Evolutionary conservation across 2,113 vertebrate species (phyloP).

Genomic region (Seriola dumerili): DNA sequence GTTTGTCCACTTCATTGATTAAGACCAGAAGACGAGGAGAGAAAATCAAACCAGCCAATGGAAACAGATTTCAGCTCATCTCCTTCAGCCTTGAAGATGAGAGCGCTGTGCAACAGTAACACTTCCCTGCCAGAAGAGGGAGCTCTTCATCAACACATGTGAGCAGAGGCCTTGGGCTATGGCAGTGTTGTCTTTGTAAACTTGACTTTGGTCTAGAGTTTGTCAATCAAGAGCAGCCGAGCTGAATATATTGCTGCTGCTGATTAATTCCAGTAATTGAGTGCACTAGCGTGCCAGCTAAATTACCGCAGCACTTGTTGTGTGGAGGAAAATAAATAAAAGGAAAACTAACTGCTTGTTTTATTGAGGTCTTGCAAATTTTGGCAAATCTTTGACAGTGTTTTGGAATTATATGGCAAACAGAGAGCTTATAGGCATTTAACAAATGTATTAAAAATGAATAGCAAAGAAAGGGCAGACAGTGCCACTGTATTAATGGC

Average conservation of each 20-base stretch:
- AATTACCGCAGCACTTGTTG: constrained; percentile 72
- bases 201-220: constrained; percentile 80
- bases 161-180: constrained; percentile 21
- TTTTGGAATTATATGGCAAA: constrained; percentile 67
- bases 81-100: constrained; percentile 61
- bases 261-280: constrained; percentile 85
- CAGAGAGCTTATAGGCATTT: constrained; percentile 59
- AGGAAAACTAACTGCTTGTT: constrained; percentile 60
- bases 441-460: constrained; percentile 55
- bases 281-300: constrained; percentile 70
- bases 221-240: constrained; percentile 72
- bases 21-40: constrained; percentile 72
- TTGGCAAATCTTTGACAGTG: constrained; percentile 57
- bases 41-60: constrained; percentile 79
- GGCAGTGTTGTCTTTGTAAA: constrained; percentile 62
- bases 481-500: constrained; percentile 12
- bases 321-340: constrained; percentile 61
- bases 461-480: constrained; percentile 29
- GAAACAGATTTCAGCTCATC: constrained; percentile 68
- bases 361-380: constrained; percentile 67
- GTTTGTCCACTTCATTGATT: constrained; percentile 84
- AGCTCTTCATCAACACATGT: constrained; percentile 80
- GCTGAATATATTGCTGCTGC: constrained; percentile 73
- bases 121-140: constrained; percentile 84
- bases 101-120: constrained; percentile 3